phyloP scores from a whole-genome alignment of 2,888 invertebrate species.

The Drosophila rubida region DNA sequence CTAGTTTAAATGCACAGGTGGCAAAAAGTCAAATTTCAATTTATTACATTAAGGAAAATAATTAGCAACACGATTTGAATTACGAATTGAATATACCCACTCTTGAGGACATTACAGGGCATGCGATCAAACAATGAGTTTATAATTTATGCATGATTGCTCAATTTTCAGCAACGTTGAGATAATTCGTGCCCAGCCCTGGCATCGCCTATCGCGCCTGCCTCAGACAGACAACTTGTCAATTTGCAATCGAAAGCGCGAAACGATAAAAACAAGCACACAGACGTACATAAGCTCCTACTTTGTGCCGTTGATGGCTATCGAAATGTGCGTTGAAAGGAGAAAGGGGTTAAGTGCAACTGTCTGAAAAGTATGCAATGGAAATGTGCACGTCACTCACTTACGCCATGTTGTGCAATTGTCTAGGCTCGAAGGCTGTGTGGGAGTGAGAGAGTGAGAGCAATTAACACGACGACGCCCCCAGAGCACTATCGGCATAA shows the following conservation, averaged over 20 bases:
- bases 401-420: conserved; percentile 37
- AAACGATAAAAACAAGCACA: conserved; percentile 5
- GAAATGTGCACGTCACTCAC: conserved; percentile 17
- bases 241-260: conserved; percentile 19
- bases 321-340: neutral
- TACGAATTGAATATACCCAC: neutral
- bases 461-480: conserved; percentile 71
- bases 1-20: too few species aligned
- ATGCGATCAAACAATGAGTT: neutral
- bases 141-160: conserved; percentile 30
- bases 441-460: neutral
- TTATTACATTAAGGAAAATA: too few species aligned
- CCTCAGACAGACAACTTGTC: conserved; percentile 14
- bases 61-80: too few species aligned
- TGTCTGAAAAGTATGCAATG: conserved; percentile 44
- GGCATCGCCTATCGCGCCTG: neutral
- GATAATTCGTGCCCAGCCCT: conserved; percentile 9
- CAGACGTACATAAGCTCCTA: conserved; percentile 1
- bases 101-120: neutral
- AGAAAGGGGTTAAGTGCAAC: conserved; percentile 27
- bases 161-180: conserved; percentile 23
- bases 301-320: too few species aligned
- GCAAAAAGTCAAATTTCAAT: too few species aligned
- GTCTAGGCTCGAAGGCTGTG: conserved; percentile 11
- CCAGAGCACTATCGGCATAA: conserved; percentile 26